These are phyloP conservation scores for Marronus borbonicus DNA, from an alignment of 2,888 invertebrate genomes.

Conservation along the genomic window DNA sequence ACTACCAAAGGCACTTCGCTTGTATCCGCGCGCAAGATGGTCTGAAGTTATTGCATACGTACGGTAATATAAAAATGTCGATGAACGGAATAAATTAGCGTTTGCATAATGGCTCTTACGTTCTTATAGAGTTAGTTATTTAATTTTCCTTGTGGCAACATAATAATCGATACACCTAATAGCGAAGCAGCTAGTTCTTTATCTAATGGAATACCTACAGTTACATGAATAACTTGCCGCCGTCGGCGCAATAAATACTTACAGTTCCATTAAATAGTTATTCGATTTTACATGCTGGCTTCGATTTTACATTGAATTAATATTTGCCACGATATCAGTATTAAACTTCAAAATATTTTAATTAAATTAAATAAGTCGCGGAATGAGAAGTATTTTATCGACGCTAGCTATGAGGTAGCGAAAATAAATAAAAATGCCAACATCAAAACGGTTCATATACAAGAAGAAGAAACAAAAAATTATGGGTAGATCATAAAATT, in stretches of 20 bases:
- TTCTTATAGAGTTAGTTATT: conserved; percentile 14
- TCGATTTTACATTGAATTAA: conserved; percentile 10
- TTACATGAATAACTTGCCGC: background rate
- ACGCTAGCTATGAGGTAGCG: too few relatives aligned
- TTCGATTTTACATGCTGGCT: conserved; percentile 10
- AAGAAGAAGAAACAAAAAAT: too few relatives aligned
- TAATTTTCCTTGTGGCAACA: conserved; percentile 11
- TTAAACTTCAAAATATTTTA: conserved; percentile 10
- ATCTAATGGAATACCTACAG: conserved; percentile 22
- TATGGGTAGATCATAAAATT: too few relatives aligned
- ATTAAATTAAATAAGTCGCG: background rate
- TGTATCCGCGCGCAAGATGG: background rate
- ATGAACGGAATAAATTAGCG: conserved; percentile 24
- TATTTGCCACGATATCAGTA: background rate
- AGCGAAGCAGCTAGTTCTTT: conserved; percentile 20
- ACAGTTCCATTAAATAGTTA: conserved; percentile 12
- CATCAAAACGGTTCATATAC: too few relatives aligned
- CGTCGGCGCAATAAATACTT: background rate
- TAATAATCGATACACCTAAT: conserved; percentile 34
- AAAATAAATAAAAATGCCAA: too few relatives aligned
- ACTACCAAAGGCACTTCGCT: background rate
- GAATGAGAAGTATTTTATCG: too few relatives aligned
- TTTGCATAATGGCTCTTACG: conserved; percentile 6
- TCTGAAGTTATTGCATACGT: background rate
- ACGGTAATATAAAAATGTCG: conserved; percentile 24